Percentiles rank a stretch among this genome's conserved stretches.
Conservation (phyloP, 1,140 invertebrate genomes). For the Agraylea sexmaculata region DNA sequence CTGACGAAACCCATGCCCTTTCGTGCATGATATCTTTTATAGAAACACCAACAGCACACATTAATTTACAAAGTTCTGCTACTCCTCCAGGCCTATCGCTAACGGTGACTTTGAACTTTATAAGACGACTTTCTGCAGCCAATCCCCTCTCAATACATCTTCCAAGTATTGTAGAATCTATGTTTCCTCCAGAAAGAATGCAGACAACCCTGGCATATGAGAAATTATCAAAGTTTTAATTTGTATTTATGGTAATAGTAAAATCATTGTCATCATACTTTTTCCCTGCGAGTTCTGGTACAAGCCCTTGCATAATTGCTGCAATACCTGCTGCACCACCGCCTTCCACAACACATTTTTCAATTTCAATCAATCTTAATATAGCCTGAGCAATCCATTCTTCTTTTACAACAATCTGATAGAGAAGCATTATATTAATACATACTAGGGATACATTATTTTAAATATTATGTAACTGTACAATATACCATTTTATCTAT, state of each 20-base stretch:
- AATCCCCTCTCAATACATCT: conserved; percentile 80
- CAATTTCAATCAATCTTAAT: conserved; percentile 71
- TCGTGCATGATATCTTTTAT: conserved; percentile 94
- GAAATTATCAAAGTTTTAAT: conserved; percentile 4
- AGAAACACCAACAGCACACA: conserved; percentile 68
- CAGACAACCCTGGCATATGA: conserved; percentile 57
- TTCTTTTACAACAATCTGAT: conserved; percentile 59
- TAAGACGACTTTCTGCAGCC: conserved; percentile 74
- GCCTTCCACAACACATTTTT: conserved; percentile 89
- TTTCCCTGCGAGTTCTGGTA: conserved; percentile 77
- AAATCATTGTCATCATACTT: conserved; percentile 44
- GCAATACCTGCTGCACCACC: conserved; percentile 81
- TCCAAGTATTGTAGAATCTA: conserved; percentile 83
- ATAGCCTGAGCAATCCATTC: conserved; percentile 85
- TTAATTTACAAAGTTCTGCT: conserved; percentile 66
- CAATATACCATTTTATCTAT: conserved; percentile 70
- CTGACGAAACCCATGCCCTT: conserved; percentile 77
- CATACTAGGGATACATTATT: conserved; percentile 1
- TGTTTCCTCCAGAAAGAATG: conserved; percentile 82
- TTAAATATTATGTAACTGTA: conserved; percentile 4
- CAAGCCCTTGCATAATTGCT: conserved; percentile 68
- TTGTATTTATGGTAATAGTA: conserved; percentile 5
- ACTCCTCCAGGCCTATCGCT: conserved; percentile 80
- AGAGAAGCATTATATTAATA: conserved; percentile 4
- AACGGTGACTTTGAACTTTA: conserved; percentile 78